Conservation (phyloP, 2,113 vertebrate genomes). For the Stegastes partitus region DNA sequence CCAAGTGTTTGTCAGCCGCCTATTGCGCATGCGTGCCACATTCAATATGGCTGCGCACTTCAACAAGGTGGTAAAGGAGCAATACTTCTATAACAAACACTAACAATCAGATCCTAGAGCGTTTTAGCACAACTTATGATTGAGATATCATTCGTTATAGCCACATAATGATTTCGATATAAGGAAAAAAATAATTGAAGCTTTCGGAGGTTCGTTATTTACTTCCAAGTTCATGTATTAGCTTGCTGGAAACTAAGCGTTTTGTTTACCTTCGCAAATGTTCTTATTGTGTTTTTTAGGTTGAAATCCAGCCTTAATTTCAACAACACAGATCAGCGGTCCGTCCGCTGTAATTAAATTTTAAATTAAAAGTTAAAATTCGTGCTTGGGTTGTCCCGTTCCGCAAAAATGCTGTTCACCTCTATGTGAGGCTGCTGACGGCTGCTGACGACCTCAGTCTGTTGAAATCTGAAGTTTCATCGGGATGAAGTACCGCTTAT, state of each 20-base stretch:
- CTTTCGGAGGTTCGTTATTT: not conserved
- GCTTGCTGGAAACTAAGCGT: not conserved
- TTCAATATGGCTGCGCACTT: slow-evolving; percentile 75
- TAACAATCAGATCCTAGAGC: fast-evolving
- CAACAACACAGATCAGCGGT: not conserved
- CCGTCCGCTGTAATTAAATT: too few species aligned
- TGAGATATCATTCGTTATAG: not conserved
- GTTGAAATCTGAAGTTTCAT: fast-evolving
- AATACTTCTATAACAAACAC: not conserved
- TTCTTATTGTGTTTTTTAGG: not conserved
- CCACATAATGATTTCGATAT: not conserved
- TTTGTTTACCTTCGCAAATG: not conserved
- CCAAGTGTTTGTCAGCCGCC: not conserved
- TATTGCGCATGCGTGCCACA: slow-evolving; percentile 49
- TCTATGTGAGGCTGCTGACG: too few species aligned
- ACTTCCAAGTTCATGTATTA: not conserved
- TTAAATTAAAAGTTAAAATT: not conserved
- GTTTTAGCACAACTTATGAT: not conserved
- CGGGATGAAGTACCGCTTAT: not conserved
- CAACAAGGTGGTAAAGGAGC: slow-evolving; percentile 11
- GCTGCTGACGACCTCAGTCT: not conserved
- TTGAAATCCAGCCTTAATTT: not conserved
- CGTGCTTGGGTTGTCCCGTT: not conserved
- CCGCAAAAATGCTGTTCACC: too few species aligned
- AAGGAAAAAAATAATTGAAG: not conserved